These are phyloP conservation scores for Stegodyphus mimosarum DNA, from an alignment of 1,140 invertebrate species.

Conservation along the genomic window DNA sequence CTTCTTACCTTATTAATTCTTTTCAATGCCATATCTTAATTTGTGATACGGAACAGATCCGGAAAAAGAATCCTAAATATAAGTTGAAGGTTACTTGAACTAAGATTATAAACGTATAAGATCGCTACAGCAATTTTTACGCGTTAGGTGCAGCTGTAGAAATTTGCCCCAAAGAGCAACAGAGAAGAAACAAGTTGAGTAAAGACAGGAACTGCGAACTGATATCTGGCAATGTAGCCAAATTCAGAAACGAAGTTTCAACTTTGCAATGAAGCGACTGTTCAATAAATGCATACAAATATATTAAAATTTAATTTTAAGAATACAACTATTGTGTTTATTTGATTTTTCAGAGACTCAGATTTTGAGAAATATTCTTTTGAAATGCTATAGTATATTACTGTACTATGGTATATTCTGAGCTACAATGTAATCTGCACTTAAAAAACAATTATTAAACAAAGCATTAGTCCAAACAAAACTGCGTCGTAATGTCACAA, in stretches of 20 bases:
- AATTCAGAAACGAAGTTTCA: background rate
- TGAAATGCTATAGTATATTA: too few species aligned
- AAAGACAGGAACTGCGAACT: constrained; percentile 33
- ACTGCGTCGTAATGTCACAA: too few species aligned
- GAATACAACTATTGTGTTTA: too few species aligned
- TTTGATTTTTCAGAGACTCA: too few species aligned
- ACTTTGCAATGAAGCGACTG: too few species aligned
- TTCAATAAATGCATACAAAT: too few species aligned
- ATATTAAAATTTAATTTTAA: too few species aligned
- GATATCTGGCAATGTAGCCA: constrained; percentile 33
- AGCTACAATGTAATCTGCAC: too few species aligned
- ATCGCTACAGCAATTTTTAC: constrained; percentile 38
- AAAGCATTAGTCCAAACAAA: too few species aligned
- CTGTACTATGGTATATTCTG: too few species aligned
- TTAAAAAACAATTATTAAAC: too few species aligned
- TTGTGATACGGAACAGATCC: constrained; percentile 46
- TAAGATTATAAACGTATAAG: constrained; percentile 22
- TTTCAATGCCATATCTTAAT: constrained; percentile 54
- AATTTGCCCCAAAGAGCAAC: constrained; percentile 43
- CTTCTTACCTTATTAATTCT: constrained; percentile 57
- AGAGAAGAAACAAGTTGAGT: constrained; percentile 31
- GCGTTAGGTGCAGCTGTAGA: constrained; percentile 51
- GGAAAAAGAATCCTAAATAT: constrained; percentile 28
- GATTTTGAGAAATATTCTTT: too few species aligned
- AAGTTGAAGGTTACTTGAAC: constrained; percentile 28